Percentiles rank a stretch among this genome's conserved stretches.
phyloP scores from a whole-genome alignment of 1,140 invertebrate genomes.

The Rhopalosiphum padi region DNA sequence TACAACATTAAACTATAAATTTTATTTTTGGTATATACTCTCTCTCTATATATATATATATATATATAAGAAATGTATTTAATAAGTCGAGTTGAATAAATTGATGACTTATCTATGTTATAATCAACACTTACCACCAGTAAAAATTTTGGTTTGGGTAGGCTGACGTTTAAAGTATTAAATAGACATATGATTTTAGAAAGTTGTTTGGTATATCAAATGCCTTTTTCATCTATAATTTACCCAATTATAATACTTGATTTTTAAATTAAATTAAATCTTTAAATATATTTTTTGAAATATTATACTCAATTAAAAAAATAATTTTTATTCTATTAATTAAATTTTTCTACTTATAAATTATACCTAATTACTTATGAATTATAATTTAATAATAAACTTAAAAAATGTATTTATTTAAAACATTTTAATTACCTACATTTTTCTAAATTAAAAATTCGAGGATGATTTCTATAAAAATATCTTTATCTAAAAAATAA shows the following conservation, averaged over 20 bases:
- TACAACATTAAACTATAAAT: too few relatives aligned
- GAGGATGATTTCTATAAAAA: neutral
- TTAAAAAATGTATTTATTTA: neutral
- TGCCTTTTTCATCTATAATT: neutral
- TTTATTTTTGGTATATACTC: too few relatives aligned
- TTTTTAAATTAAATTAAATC: neutral
- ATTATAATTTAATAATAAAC: neutral
- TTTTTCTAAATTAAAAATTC: neutral
- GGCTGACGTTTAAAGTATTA: neutral
- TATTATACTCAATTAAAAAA: neutral
- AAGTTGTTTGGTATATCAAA: neutral
- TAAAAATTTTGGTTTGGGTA: neutral
- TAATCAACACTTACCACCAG: neutral
- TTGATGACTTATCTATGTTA: neutral
- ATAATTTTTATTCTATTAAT: neutral
- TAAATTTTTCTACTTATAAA: neutral
- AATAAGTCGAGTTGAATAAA: neutral
- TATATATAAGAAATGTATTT: too few relatives aligned
- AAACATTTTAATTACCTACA: neutral
- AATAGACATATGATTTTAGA: neutral
- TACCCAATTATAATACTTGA: neutral
- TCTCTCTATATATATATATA: too few relatives aligned
- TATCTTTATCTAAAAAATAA: neutral
- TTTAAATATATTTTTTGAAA: neutral
- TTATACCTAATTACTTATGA: neutral